Base-by-base conservation (phyloP, 2,797 vertebrate species). In the Falco berigora region DNA sequence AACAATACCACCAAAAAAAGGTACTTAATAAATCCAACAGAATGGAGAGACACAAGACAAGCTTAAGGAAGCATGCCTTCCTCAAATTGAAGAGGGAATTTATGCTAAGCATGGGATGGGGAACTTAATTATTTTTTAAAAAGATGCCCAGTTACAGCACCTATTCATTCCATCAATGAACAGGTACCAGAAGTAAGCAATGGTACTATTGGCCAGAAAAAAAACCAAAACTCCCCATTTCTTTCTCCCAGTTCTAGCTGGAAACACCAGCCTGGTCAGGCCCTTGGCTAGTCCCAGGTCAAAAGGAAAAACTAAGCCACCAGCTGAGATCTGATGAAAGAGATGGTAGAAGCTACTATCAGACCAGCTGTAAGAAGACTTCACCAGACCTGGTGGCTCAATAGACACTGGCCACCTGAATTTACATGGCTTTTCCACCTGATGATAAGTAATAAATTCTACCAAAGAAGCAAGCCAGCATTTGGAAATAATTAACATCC, bases 401-500 rank as follows among this genome's bases (percentile, higher is more conserved):
- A n/a, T 30, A 79, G 12, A 18, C 21, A 23, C 47, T 19, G 20
- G 55, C 13, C 42, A 62, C 28, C 62, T 44, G 9, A 86, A 81
- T 72, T 88, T 68, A 58, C 47, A 50, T 6, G 9, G 38, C 22
- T 86, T 10, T n/a, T 86, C 55, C 71, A 88, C 32, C 1, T 44
- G 34, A 53, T 88, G 21, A 42, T 4, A 6, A 61, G n/a, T 47
- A 76, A 72, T 36, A 75, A 88, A 71, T 40, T 69, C 59, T 66
- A 58, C 28, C 20, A 58, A 59, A 68, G 0, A 1, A 83, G 61
- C 19, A 91, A 75, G 36, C 3, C 49, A 91, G 52, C 50, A 53
- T 64, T 88, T 88, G 62, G 66, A 88, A 95, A 91, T 27, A 86
- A 86, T 73, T 85, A 82, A 61, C 28, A 44, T 58, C 42, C 22